phyloP scores from a whole-genome alignment of 1,140 invertebrate species.

The Heliothis virescens region DNA sequence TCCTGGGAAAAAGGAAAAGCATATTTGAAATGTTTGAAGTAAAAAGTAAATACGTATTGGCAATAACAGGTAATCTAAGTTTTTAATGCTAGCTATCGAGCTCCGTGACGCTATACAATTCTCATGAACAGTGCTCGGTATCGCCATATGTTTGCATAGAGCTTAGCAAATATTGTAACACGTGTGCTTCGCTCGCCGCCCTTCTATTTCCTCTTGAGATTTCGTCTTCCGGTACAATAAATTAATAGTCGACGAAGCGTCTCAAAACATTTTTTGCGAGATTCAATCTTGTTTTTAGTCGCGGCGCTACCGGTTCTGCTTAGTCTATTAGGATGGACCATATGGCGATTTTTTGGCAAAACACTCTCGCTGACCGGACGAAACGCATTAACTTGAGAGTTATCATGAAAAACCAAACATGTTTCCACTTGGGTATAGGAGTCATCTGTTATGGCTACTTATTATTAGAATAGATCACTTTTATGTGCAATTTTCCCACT shows the following conservation, averaged over 20 bases:
- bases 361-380: conserved; percentile 73
- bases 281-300: conserved; percentile 64
- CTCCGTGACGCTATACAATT: conserved; percentile 54
- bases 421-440: conserved; percentile 71
- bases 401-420: conserved; percentile 63
- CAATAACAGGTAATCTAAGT: conserved; percentile 33
- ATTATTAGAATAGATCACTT: conserved; percentile 79
- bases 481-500: conserved; percentile 78
- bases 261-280: conserved; percentile 71
- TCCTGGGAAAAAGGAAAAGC: conserved; percentile 74
- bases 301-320: conserved; percentile 67
- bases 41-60: conserved; percentile 33
- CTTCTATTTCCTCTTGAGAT: conserved; percentile 85
- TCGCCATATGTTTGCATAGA: conserved; percentile 79
- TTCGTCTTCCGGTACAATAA: conserved; percentile 83
- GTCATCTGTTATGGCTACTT: conserved; percentile 66
- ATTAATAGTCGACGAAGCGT: conserved; percentile 74
- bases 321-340: conserved; percentile 59
- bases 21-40: conserved; percentile 41
- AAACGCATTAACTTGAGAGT: conserved; percentile 64
- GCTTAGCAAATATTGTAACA: conserved; percentile 85
- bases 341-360: conserved; percentile 62
- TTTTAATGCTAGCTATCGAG: neutral
- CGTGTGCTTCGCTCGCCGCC: conserved; percentile 79
- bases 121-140: conserved; percentile 69